These are phyloP conservation scores for Microcebus tavaratra DNA, from an alignment of 2,113 vertebrate species.

Conservation along the genomic window DNA sequence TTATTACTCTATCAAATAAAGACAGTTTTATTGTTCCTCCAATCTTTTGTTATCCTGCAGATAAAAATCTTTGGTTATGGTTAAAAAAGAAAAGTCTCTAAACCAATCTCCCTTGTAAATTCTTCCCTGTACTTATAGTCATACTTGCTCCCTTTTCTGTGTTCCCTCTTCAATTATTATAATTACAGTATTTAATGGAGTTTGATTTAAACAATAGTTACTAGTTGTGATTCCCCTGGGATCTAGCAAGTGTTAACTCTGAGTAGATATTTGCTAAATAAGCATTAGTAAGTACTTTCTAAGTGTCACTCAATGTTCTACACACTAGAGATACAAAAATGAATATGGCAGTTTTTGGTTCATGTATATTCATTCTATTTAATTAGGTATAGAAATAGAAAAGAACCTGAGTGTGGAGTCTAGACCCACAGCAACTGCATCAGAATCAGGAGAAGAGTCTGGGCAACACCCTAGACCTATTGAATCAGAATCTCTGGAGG, in stretches of 20 bases:
- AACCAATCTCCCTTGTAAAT: slow-evolving; percentile 22
- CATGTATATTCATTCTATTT: not conserved
- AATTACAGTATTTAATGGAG: slow-evolving; percentile 42
- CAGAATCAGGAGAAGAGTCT: not conserved
- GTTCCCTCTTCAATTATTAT: slow-evolving; percentile 30
- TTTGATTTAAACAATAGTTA: slow-evolving; percentile 53
- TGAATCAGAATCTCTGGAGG: not conserved
- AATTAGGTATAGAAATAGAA: slow-evolving; percentile 5
- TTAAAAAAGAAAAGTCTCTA: slow-evolving; percentile 38
- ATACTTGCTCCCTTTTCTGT: slow-evolving; percentile 45
- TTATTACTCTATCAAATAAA: slow-evolving; percentile 46
- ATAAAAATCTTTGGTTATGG: slow-evolving; percentile 52
- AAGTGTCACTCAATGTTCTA: not conserved
- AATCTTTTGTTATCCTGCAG: not conserved
- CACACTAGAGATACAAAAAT: slow-evolving; percentile 23
- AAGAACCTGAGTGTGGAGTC: not conserved
- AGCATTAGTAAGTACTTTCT: slow-evolving; percentile 56
- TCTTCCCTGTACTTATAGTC: not conserved
- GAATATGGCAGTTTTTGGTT: not conserved
- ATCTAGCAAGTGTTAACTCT: slow-evolving; percentile 19
- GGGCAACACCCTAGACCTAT: not conserved
- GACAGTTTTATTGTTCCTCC: slow-evolving; percentile 1
- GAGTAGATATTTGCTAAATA: slow-evolving; percentile 47
- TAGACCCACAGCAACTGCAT: not conserved
- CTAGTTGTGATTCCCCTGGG: slow-evolving; percentile 4